Evolutionary conservation across 2,888 invertebrate genomes (phyloP).

Genomic region (Pyrgus malvae): DNA sequence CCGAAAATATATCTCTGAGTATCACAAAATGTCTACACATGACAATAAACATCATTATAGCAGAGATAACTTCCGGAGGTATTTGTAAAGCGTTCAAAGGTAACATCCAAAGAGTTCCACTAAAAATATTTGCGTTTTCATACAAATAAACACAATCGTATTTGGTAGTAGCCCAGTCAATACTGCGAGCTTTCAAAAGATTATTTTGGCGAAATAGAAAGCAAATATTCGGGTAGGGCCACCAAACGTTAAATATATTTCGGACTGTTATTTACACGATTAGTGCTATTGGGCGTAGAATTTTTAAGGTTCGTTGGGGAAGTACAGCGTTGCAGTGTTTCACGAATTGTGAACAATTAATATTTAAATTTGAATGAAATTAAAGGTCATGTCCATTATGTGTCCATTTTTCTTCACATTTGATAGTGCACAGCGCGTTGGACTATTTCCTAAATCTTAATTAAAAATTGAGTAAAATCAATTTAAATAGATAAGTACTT

Average conservation of each 20-base stretch:
- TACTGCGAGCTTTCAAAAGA: constrained; percentile 49
- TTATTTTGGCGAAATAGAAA: constrained; percentile 54
- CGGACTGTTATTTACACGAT: constrained; percentile 38
- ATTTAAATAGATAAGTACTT: no score
- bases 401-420: no score
- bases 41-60: constrained; percentile 29
- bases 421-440: no score
- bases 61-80: constrained; percentile 22
- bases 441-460: no score
- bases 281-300: neutral
- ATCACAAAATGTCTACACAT: neutral
- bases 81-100: constrained; percentile 15
- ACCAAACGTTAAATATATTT: neutral
- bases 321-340: no score
- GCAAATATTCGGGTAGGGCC: constrained; percentile 42
- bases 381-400: no score
- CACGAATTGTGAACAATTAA: no score
- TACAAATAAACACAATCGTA: constrained; percentile 23
- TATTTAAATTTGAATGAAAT: no score
- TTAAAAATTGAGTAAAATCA: no score
- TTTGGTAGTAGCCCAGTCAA: constrained; percentile 24
- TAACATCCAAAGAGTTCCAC: constrained; percentile 18
- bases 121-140: constrained; percentile 36
- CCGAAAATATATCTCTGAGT: neutral
- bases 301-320: no score